phyloP scores from a whole-genome alignment of 2,113 vertebrate species.

The Sterrhoptilus dennistouni region DNA sequence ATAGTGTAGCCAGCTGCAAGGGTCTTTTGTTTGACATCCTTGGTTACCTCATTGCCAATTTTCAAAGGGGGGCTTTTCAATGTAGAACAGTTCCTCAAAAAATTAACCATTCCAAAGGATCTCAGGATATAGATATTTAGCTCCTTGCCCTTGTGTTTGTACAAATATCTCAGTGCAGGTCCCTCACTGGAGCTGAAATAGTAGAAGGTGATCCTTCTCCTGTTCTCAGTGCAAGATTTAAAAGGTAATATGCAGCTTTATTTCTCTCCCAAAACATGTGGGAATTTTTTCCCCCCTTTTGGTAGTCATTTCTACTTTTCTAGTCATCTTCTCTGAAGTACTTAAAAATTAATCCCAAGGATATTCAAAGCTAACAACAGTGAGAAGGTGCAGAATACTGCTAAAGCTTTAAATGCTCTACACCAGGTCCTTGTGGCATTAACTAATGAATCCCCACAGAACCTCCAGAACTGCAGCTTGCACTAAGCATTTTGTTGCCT shows the following conservation, averaged over 20 bases:
- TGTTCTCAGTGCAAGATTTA: not conserved
- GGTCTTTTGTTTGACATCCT: not conserved
- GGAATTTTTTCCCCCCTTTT: not conserved
- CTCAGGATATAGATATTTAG: not conserved
- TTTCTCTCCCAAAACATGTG: not conserved
- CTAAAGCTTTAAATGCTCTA: not conserved
- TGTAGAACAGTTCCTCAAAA: not conserved
- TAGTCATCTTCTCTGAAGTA: not conserved
- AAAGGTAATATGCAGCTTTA: constrained; percentile 9
- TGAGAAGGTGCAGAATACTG: not conserved
- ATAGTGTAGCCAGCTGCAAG: fast-evolving
- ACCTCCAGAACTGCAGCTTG: not conserved
- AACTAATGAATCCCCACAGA: not conserved
- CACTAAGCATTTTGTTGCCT: not conserved
- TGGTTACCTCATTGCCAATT: not conserved
- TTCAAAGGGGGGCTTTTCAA: not conserved
- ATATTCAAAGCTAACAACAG: not conserved
- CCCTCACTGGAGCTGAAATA: not conserved
- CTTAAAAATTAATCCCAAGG: not conserved
- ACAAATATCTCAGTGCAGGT: not conserved
- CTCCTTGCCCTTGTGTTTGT: not conserved
- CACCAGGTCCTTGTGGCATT: not conserved
- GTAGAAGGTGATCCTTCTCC: not conserved
- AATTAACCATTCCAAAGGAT: not conserved
- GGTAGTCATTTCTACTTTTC: not conserved